phyloP scores from a whole-genome alignment of 2,888 invertebrate genomes.

The Drosophila borealis region DNA sequence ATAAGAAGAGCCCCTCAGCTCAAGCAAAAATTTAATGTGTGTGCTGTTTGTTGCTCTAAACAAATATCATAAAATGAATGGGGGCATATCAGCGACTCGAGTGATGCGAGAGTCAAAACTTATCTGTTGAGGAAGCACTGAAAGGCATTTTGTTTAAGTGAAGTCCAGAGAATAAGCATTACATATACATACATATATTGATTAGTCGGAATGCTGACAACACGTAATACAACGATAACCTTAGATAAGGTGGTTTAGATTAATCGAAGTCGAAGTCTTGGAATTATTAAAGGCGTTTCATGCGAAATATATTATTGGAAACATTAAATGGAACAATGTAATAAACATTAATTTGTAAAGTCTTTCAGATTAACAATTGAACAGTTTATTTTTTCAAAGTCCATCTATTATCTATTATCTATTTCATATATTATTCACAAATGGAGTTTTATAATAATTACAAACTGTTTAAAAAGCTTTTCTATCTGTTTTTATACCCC shows the following conservation, averaged over 20 bases:
- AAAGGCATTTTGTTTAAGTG: not conserved
- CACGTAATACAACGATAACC: not conserved
- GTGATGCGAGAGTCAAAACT: slow-evolving; percentile 6
- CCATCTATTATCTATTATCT: no score
- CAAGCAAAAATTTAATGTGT: slow-evolving; percentile 20
- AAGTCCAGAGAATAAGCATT: not conserved
- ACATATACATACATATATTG: not conserved
- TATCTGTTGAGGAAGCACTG: slow-evolving; percentile 47
- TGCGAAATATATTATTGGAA: not conserved
- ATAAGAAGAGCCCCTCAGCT: slow-evolving; percentile 39
- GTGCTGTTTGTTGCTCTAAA: slow-evolving; percentile 18
- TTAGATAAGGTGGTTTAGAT: not conserved
- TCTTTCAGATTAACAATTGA: no score
- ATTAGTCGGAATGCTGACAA: slow-evolving; percentile 9
- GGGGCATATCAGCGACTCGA: slow-evolving; percentile 34
- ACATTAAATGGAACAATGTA: no score
- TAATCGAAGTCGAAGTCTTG: not conserved
- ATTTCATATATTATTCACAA: no score
- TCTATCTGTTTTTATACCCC: no score
- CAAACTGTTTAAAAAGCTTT: no score
- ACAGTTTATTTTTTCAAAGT: no score
- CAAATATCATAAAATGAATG: slow-evolving; percentile 47
- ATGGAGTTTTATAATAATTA: no score
- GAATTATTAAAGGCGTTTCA: not conserved
- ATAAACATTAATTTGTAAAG: not conserved